Base-by-base conservation (phyloP, 2,113 vertebrate species). In the Polyodon spathula region DNA sequence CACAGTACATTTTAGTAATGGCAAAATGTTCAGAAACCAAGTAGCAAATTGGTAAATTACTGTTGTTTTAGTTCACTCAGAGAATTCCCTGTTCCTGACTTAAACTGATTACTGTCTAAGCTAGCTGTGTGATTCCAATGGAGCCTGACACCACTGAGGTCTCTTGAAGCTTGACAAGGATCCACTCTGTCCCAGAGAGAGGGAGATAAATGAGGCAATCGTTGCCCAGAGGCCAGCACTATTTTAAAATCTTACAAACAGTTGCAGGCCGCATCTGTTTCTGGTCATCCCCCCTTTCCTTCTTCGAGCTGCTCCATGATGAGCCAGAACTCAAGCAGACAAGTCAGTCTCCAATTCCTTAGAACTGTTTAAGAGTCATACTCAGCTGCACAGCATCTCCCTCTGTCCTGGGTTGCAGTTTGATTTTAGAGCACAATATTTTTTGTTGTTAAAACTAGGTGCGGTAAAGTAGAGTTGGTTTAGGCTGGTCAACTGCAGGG, bases 211-310 rank as follows among this genome's bases (percentile, higher is more conserved):
- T 37, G 68, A 68, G 73, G 68, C 27, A 59, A 14, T 69, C 76
- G 74, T 72, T 79, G 74, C 39, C 56, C 40, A 5, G 16, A 72
- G 70, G 73, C 74, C 40, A 27, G 27, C 27, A 3, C 27, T 27
- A 50, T 3, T n/a, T n/a, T 14, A 50, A 77, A 76, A 71, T 82
- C 12, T 14, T 50, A 50, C 12, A 81, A 85, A 79, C 71, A 69
- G 75, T 70, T 69, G 61, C 65, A 65, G 79, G 78, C 78, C 75
- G 76, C 78, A 83, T 76, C 71, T 84, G 78, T 71, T 84, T 83
- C 62, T 74, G 69, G 75, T 83, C 71, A 77, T 75, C 66, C 54
- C 27, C 27, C 27, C 27, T 27, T 27, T 62, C 64, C 63, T 74
- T 78, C 78, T 75, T 81, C 1, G 27, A 27, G 27, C 27, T 27